Evolutionary conservation across 2,888 invertebrate species (phyloP).

Genomic region (Sphaerophoria rueppellii): DNA sequence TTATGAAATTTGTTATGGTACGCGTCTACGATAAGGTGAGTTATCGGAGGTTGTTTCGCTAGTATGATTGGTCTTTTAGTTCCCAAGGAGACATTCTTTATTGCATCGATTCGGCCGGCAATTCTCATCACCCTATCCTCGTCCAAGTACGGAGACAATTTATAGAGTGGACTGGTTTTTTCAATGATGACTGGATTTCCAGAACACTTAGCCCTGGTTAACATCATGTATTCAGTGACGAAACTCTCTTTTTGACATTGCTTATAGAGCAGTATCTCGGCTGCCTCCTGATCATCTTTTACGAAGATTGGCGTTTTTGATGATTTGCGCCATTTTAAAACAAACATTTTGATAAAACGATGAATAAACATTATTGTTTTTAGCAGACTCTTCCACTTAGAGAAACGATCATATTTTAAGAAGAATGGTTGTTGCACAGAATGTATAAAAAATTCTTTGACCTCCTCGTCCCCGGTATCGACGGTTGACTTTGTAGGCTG

Average conservation of each 20-base stretch:
- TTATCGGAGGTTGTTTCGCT: conserved; percentile 44
- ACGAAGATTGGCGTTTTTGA: too few species aligned
- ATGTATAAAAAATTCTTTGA: too few species aligned
- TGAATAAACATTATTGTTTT: neutral
- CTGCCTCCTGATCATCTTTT: too few species aligned
- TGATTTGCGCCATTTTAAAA: too few species aligned
- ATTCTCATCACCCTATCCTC: conserved; percentile 32
- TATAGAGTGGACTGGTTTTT: conserved; percentile 22
- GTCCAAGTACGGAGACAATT: conserved; percentile 42
- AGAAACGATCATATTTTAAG: neutral
- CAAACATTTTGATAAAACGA: neutral
- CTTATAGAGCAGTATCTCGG: conserved; percentile 5
- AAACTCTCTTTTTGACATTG: conserved; percentile 17
- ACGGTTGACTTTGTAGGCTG: too few species aligned
- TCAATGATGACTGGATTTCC: neutral
- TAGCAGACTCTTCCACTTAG: conserved; percentile 17
- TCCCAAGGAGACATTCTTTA: conserved; percentile 28
- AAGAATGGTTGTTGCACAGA: too few species aligned
- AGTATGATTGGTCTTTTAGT: conserved; percentile 55
- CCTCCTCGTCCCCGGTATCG: too few species aligned
- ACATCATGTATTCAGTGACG: neutral
- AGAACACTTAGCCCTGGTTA: neutral
- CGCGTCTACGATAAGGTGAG: neutral
- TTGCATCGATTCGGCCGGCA: conserved; percentile 45
- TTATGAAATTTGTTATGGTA: conserved; percentile 40